phyloP scores from a whole-genome alignment of 2,113 vertebrate species.

The Myotis lucifugus region DNA sequence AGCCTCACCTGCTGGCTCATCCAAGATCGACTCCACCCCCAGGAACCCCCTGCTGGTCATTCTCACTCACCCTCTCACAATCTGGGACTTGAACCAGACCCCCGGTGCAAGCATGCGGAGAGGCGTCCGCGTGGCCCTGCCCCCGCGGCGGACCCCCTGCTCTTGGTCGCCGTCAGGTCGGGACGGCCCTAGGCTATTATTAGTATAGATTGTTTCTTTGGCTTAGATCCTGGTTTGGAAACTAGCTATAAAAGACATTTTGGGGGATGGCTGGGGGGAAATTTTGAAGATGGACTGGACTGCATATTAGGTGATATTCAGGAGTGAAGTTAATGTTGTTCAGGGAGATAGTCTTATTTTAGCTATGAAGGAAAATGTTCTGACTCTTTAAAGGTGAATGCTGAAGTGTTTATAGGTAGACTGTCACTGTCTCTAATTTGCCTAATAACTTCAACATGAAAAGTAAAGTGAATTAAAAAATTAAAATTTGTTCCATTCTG shows the following conservation, averaged over 20 bases:
- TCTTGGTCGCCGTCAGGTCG: no score
- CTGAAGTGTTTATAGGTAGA: neutral
- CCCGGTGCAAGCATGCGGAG: no score
- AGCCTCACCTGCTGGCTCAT: no score
- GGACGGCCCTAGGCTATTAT: no score
- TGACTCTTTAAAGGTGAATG: neutral
- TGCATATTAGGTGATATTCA: conserved; percentile 22
- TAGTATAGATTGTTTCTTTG: neutral
- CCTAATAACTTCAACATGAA: conserved; percentile 32
- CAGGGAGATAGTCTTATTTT: conserved; percentile 14
- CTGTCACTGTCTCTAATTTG: conserved; percentile 24
- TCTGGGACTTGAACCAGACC: no score
- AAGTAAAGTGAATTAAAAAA: neutral
- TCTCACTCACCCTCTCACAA: no score
- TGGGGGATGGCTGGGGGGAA: neutral
- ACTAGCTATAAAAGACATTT: neutral
- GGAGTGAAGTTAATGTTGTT: conserved; percentile 26
- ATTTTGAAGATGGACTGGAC: conserved; percentile 1
- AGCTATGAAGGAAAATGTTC: neutral
- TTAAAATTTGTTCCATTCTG: conserved; percentile 29
- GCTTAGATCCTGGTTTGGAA: conserved; percentile 34
- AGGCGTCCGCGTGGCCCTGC: no score
- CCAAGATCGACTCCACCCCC: no score
- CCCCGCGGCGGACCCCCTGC: no score
- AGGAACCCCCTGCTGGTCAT: no score